Evolutionary conservation across 2,797 vertebrate genomes (phyloP).

Genomic region (Crocodylus rhombifer): DNA sequence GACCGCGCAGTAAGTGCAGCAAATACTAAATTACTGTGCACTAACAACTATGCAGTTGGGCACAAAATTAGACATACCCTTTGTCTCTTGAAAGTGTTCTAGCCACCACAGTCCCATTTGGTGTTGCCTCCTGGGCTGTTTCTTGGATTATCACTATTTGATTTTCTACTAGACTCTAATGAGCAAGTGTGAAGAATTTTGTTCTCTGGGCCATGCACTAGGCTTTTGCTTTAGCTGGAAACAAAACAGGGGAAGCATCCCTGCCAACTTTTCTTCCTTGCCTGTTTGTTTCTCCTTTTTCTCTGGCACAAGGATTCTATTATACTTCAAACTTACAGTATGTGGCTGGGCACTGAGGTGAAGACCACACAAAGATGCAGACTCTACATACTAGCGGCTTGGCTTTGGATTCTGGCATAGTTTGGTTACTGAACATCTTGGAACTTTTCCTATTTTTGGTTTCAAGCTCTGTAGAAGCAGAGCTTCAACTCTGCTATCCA

Average conservation of each 20-base stretch:
- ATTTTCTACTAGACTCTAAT: background rate
- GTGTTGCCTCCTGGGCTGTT: background rate
- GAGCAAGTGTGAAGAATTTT: background rate
- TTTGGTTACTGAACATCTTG: background rate
- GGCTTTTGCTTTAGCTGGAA: background rate
- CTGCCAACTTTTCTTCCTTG: background rate
- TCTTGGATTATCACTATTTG: background rate
- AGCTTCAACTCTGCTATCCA: background rate
- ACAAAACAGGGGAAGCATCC: background rate
- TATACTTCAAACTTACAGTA: background rate
- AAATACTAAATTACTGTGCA: too few relatives aligned
- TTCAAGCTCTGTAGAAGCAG: background rate
- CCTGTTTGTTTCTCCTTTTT: accelerated
- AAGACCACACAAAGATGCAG: background rate
- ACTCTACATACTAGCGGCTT: background rate
- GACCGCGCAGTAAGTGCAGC: too few relatives aligned
- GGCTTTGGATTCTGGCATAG: background rate
- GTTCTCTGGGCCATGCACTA: accelerated
- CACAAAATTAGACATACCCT: too few relatives aligned
- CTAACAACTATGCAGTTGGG: too few relatives aligned
- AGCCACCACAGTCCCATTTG: background rate
- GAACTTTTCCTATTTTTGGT: too few relatives aligned
- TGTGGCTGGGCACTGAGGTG: background rate
- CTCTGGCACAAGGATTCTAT: background rate
- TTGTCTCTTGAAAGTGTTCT: background rate